phyloP scores from a whole-genome alignment of 2,113 vertebrate genomes.

The Tupaia chinensis region DNA sequence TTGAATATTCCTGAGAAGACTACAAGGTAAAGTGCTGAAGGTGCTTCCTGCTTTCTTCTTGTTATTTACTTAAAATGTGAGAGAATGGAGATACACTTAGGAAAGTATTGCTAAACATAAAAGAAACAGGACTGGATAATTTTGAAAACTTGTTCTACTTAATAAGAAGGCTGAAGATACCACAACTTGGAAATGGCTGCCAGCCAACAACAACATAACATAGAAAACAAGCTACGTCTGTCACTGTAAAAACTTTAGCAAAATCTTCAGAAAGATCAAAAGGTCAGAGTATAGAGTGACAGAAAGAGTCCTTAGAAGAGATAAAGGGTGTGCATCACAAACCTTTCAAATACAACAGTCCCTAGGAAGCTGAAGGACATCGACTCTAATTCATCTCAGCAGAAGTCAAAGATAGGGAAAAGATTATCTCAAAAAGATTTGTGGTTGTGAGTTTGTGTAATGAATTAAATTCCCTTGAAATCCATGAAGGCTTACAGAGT shows the following conservation, averaged over 20 bases:
- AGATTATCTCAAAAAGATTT: conserved; percentile 1
- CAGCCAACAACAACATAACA: not conserved
- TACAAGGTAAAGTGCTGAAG: not conserved
- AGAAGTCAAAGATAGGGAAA: not conserved
- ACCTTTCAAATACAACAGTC: not conserved
- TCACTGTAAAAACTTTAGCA: not conserved
- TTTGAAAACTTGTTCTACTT: not conserved
- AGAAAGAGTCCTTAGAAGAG: not conserved
- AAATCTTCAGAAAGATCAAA: not conserved
- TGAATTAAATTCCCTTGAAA: conserved; percentile 49
- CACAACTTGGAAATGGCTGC: not conserved
- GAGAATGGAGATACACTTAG: not conserved
- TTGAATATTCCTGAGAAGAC: not conserved
- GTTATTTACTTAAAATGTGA: not conserved
- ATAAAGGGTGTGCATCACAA: not conserved
- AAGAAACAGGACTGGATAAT: not conserved
- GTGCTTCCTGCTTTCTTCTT: not conserved
- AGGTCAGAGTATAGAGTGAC: not conserved
- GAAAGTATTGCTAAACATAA: not conserved
- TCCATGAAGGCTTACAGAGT: conserved; percentile 9
- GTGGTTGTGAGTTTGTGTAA: conserved; percentile 16
- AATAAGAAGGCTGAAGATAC: not conserved
- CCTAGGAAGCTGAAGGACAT: not conserved
- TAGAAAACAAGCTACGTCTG: not conserved
- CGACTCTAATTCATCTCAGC: not conserved